Percentiles rank a stretch among this genome's conserved stretches.
Evolutionary conservation across 2,797 vertebrate genomes (phyloP).

Genomic region (Poecile montanus): DNA sequence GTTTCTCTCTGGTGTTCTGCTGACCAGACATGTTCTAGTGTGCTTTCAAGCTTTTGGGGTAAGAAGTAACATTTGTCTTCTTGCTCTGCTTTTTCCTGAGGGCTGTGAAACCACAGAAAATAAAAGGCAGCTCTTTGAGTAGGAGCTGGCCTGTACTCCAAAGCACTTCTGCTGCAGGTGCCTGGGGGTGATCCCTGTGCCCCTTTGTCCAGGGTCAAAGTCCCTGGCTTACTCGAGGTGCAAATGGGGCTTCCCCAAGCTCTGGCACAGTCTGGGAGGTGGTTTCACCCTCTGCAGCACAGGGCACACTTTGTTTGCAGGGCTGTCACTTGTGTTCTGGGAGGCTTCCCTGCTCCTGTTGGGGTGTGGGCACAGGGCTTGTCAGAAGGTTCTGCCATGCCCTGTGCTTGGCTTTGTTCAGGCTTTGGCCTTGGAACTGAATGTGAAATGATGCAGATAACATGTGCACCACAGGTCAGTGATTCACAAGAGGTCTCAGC

Average conservation of each 20-base stretch:
- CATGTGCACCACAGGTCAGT: not conserved
- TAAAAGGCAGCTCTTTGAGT: not conserved
- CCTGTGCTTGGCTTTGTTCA: not conserved
- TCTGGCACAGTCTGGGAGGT: not conserved
- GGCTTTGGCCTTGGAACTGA: not conserved
- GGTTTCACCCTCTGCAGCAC: not conserved
- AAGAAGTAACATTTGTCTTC: not conserved
- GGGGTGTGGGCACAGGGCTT: not conserved
- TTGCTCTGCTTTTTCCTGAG: not conserved
- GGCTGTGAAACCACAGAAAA: not conserved
- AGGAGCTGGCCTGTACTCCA: not conserved
- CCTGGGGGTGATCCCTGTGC: too few relatives aligned
- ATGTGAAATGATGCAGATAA: not conserved
- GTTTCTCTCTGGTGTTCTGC: not conserved
- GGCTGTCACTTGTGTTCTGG: rapidly evolving
- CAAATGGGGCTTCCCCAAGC: not conserved
- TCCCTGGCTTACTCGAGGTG: not conserved
- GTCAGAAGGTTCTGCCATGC: not conserved
- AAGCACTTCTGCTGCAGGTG: not conserved
- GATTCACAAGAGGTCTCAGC: not conserved
- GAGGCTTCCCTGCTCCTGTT: not conserved
- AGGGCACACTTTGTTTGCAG: not conserved
- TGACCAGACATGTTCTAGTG: not conserved
- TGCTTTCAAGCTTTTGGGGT: not conserved
- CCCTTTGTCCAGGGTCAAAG: not conserved